These are phyloP conservation scores for Pteromalus puparum DNA, from an alignment of 1,140 invertebrate genomes.

Conservation along the genomic window DNA sequence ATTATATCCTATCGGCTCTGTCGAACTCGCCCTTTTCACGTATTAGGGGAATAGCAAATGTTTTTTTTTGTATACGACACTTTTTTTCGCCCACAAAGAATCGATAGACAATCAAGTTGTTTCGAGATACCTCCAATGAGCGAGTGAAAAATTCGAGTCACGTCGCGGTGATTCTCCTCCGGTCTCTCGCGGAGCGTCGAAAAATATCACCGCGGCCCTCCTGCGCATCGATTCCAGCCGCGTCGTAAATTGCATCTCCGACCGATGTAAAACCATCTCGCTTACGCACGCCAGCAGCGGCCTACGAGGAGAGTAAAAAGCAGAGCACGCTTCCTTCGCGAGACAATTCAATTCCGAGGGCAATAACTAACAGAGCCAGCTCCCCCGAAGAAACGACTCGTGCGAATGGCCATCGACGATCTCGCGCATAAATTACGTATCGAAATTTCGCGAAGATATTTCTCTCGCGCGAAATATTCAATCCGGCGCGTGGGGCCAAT, in stretches of 20 bases:
- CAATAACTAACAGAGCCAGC: slow-evolving; percentile 32
- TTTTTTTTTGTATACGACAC: not conserved
- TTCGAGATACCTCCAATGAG: not conserved
- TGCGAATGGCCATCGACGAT: too few species aligned
- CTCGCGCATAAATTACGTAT: not conserved
- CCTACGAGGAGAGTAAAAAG: not conserved
- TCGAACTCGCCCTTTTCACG: not conserved
- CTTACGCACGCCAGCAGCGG: not conserved
- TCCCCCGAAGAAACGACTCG: too few species aligned
- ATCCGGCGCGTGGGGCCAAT: not conserved
- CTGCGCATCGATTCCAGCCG: slow-evolving; percentile 20
- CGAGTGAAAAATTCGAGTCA: slow-evolving; percentile 11
- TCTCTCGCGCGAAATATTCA: not conserved
- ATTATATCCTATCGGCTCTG: not conserved
- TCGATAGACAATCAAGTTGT: not conserved
- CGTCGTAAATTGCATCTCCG: slow-evolving; percentile 40
- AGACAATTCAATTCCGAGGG: slow-evolving; percentile 44
- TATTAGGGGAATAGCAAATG: not conserved
- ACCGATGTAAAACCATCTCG: slow-evolving; percentile 15
- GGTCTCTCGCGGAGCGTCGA: not conserved
- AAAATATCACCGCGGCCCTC: not conserved
- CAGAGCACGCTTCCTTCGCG: slow-evolving; percentile 9
- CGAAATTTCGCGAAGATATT: not conserved
- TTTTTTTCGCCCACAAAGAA: too few species aligned
- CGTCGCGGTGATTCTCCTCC: not conserved